phyloP scores from a whole-genome alignment of 2,113 vertebrate species.

The Etia nguti region DNA sequence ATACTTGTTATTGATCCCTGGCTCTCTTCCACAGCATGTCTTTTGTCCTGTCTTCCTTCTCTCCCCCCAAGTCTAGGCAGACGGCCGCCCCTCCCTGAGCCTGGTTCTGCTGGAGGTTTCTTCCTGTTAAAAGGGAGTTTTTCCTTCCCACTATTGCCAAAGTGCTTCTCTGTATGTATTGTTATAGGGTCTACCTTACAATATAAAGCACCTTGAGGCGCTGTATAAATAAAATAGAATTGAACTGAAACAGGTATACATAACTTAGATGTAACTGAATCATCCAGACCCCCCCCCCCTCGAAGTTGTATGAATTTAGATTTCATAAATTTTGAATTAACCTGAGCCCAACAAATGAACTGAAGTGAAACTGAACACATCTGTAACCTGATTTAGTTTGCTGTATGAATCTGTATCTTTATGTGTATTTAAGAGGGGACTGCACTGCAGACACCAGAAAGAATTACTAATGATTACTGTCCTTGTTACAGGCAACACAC shows the following conservation, averaged over 20 bases:
- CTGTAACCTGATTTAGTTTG: not conserved
- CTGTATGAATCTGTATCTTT: not conserved
- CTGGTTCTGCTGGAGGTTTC: not conserved
- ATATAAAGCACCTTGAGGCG: not conserved
- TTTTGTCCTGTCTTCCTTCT: accelerated
- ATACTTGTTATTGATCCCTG: not conserved
- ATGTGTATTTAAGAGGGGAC: not conserved
- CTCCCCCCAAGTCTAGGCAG: not conserved
- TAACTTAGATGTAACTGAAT: not conserved
- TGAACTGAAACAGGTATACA: not conserved
- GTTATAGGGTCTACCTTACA: not conserved
- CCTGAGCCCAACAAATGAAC: not conserved
- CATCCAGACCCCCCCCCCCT: not conserved
- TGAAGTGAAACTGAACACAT: not conserved
- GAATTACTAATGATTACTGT: not conserved
- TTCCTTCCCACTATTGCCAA: not conserved
- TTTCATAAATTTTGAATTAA: not conserved
- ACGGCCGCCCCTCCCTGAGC: not conserved
- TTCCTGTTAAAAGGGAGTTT: not conserved
- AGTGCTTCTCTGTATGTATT: not conserved
- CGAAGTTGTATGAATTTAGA: not conserved
- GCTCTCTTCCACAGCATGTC: not conserved
- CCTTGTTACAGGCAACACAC: not conserved
- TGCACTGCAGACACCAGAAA: not conserved
- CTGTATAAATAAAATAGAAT: not conserved